Conservation (phyloP, 1,140 invertebrate genomes). For the Bombus picipes region DNA sequence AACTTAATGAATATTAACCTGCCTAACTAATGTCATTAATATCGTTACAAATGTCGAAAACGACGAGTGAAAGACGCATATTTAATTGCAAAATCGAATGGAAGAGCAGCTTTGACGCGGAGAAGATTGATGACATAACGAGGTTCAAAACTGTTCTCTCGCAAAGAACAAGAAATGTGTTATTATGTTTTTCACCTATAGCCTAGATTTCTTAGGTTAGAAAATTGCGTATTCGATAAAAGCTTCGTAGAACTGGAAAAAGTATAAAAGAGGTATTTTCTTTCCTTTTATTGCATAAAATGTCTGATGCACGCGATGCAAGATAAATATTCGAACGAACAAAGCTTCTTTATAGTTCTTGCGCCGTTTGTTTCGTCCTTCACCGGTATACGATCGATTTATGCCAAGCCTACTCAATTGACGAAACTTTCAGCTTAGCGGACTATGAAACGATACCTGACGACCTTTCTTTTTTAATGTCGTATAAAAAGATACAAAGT, state of each 20-base stretch:
- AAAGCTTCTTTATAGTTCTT: conserved; percentile 27
- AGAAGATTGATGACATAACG: neutral
- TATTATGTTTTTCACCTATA: neutral
- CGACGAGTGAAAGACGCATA: too few relatives aligned
- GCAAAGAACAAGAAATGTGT: neutral
- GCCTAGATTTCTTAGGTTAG: neutral
- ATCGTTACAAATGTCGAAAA: too few relatives aligned
- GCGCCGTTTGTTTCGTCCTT: conserved; percentile 48
- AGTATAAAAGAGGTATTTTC: neutral
- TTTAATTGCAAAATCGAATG: neutral
- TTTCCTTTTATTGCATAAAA: neutral
- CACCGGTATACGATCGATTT: conserved; percentile 40
- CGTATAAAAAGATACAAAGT: neutral
- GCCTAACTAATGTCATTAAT: too few relatives aligned
- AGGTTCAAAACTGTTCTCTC: neutral
- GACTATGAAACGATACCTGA: neutral
- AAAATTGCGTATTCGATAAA: neutral
- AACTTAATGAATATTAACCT: neutral
- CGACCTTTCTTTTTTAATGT: neutral
- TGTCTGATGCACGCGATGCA: neutral
- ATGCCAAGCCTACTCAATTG: conserved; percentile 16
- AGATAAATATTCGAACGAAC: conserved; percentile 15
- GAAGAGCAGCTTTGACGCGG: neutral
- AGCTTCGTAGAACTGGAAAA: neutral
- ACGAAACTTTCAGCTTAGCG: conserved; percentile 34